Percentiles rank a stretch among this genome's conserved stretches.
Evolutionary conservation across 2,888 invertebrate species (phyloP).

Genomic region (Steinernema scapterisci): DNA sequence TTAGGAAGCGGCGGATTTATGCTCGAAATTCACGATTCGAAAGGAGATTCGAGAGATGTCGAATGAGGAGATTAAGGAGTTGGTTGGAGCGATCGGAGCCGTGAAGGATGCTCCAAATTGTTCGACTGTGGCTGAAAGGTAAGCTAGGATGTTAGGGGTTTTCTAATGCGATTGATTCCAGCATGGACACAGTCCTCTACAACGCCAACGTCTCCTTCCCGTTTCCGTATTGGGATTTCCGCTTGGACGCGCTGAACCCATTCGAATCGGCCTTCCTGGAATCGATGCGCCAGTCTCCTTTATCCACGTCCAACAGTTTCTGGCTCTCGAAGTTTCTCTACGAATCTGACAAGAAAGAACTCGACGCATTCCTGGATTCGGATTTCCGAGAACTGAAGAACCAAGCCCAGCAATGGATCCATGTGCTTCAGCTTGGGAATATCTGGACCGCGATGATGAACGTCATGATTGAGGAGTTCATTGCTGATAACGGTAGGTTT

Average conservation of each 20-base stretch:
- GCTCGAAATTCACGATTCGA: slow-evolving; percentile 5
- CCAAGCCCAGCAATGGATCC: slow-evolving; percentile 8
- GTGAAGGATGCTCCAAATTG: background rate
- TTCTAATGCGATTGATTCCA: too few relatives aligned
- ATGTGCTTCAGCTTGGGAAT: slow-evolving; percentile 13
- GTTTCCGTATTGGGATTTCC: slow-evolving; percentile 25
- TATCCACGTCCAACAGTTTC: background rate
- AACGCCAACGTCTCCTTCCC: background rate
- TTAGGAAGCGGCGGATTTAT: background rate
- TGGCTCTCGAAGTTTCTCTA: slow-evolving; percentile 11
- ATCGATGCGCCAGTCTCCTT: background rate
- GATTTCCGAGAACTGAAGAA: background rate
- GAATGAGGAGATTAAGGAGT: background rate
- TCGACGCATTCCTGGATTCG: background rate
- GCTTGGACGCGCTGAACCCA: background rate
- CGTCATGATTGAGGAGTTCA: slow-evolving; percentile 21
- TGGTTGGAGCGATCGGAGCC: background rate
- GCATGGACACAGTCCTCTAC: slow-evolving; percentile 6
- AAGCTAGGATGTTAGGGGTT: too few relatives aligned
- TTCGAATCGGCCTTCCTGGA: slow-evolving; percentile 2
- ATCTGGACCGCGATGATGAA: slow-evolving; percentile 10
- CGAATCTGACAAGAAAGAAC: background rate
- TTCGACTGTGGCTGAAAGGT: background rate
- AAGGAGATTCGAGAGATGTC: slow-evolving; percentile 8
- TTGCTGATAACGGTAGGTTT: background rate